These are phyloP conservation scores for Corythornis cristatus DNA, from an alignment of 2,113 vertebrate genomes.

Conservation along the genomic window DNA sequence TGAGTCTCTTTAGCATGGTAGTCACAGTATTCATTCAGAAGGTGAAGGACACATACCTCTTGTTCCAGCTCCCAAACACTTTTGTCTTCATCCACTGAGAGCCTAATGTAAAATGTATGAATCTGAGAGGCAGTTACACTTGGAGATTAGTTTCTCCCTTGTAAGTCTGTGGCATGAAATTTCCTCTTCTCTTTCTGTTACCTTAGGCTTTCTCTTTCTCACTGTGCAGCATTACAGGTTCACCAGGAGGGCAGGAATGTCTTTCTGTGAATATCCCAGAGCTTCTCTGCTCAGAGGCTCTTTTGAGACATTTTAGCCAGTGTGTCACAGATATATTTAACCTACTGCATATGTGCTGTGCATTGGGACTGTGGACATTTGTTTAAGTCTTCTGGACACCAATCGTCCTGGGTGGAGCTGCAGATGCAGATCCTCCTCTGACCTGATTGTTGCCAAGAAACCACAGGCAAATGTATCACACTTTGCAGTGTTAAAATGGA, in stretches of 20 bases:
- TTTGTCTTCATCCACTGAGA: neutral
- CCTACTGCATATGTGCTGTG: neutral
- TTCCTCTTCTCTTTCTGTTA: neutral
- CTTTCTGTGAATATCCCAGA: neutral
- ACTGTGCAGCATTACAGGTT: neutral
- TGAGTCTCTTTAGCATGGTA: neutral
- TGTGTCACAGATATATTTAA: neutral
- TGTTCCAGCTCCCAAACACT: neutral
- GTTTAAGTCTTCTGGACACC: neutral
- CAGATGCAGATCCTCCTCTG: neutral
- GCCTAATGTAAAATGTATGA: neutral
- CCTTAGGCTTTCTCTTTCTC: neutral
- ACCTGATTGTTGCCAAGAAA: neutral
- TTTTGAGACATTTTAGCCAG: neutral
- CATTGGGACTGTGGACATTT: neutral
- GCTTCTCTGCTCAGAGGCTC: neutral
- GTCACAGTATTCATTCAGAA: neutral
- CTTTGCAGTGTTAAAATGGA: neutral
- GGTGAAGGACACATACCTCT: neutral
- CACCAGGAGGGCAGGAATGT: neutral
- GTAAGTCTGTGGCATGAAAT: neutral
- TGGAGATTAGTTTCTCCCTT: neutral
- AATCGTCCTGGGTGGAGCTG: neutral
- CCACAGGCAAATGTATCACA: neutral
- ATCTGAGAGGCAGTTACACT: neutral